Evolutionary conservation across 2,113 vertebrate species (phyloP), one percentile per base, ranked within the genome.

Genomic region (Pandion haliaetus): DNA sequence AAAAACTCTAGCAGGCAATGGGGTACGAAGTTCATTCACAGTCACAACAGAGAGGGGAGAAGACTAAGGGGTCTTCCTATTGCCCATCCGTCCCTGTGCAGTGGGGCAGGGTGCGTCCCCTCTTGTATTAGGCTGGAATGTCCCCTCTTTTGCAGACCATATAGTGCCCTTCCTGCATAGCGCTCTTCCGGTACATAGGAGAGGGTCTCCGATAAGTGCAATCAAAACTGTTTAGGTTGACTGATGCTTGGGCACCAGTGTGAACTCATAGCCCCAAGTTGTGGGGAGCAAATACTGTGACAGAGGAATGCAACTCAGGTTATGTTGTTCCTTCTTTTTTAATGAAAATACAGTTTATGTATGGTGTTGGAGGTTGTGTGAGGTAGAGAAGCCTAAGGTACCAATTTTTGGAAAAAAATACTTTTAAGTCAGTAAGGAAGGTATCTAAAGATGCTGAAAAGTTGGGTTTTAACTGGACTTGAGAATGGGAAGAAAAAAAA

Each of bases 171-270:
- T 85, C 44, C 42, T 91, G 83, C 59, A 7, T 4, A 11, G 8
- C 4, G n/a, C 45, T 26, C 5, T 38, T 62, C 21, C 19, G 47
- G 0, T 7, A 7, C 32, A 9, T 6, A 15, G 29, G 52, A 47
- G 66, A 61, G 42, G 32, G 9, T 45, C 49, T 69, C 2, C 0
- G 50, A 32, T 45, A 45, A 38, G 25, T 38, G 45, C 31, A 23
- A 4, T 50, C 40, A 28, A 32, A 36, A n/a, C 14, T 26, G 8
- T 23, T 69, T 14, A 23, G 24, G 34, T 42, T 86, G 20, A 57
- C 76, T 61, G 61, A 8, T 79, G 61, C 71, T 38, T 23, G 14
- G 32, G 45, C 45, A 62, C 29, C 7, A 31, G 26, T n/a, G 47
- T 63, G 25, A 74, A 71, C 62, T 66, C 12, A 11, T 2, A 44